Percentiles rank a stretch among this genome's conserved stretches.
phyloP scores from a whole-genome alignment of 2,113 vertebrate genomes.

The Stomatorhinus ivindoensis region DNA sequence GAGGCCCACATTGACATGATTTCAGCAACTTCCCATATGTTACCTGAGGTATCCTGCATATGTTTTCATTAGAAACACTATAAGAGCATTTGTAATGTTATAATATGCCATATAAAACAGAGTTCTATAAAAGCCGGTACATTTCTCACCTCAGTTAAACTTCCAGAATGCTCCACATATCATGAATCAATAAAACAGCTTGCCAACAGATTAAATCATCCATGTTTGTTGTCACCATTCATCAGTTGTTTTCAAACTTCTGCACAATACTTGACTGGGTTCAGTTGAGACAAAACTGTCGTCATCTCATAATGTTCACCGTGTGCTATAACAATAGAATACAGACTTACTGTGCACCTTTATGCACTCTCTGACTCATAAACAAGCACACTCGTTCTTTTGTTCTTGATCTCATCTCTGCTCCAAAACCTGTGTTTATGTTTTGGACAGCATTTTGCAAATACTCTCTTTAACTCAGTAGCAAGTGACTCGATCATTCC shows the following conservation, averaged over 20 bases:
- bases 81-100: neutral
- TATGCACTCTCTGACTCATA: neutral
- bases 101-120: neutral
- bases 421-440: neutral
- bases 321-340: neutral
- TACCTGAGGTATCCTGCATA: neutral
- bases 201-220: neutral
- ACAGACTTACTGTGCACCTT: neutral
- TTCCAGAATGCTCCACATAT: neutral
- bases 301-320: neutral
- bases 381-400: neutral
- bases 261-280: neutral
- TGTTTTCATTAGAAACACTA: neutral
- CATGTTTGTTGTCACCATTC: neutral
- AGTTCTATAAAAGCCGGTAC: neutral
- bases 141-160: neutral
- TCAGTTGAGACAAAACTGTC: slow-evolving; percentile 1
- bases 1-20: neutral
- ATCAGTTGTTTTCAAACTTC: neutral
- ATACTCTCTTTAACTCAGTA: neutral
- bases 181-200: neutral
- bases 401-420: neutral
- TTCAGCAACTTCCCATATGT: neutral
- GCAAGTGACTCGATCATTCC: neutral
- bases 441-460: neutral